Evolutionary conservation across 2,797 vertebrate genomes (phyloP).

Genomic region (Channa striata): DNA sequence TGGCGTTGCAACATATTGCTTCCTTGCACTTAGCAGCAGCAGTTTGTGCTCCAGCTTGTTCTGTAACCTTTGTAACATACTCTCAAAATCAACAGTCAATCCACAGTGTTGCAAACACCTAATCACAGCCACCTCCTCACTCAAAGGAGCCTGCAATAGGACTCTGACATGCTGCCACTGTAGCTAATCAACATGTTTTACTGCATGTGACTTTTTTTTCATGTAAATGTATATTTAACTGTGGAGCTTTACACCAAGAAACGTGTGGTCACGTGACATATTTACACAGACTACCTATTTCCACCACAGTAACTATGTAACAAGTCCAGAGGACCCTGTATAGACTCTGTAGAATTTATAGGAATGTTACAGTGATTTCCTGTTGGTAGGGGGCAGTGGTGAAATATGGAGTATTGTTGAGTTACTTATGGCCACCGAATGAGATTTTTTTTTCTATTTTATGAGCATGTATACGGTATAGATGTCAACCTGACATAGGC

Average conservation of each 20-base stretch:
- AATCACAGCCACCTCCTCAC: slow-evolving; percentile 26
- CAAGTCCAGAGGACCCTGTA: background rate
- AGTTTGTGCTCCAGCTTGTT: slow-evolving; percentile 32
- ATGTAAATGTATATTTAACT: slow-evolving; percentile 3
- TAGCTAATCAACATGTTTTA: background rate
- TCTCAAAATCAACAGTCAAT: slow-evolving; percentile 49
- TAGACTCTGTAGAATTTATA: slow-evolving; percentile 30
- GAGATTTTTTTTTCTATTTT: slow-evolving; percentile 6
- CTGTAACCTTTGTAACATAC: slow-evolving; percentile 56
- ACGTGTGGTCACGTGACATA: background rate
- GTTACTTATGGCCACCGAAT: slow-evolving; percentile 5
- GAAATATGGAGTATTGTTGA: slow-evolving; percentile 53
- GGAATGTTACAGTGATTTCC: slow-evolving; percentile 58
- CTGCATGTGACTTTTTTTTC: slow-evolving; percentile 11
- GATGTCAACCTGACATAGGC: no score
- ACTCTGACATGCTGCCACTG: background rate
- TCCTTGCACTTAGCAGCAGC: slow-evolving; percentile 48
- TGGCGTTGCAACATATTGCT: slow-evolving; percentile 66
- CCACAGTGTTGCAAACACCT: slow-evolving; percentile 28
- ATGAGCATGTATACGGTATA: no score
- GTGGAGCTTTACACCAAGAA: background rate
- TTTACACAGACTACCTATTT: background rate
- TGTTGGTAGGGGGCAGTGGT: slow-evolving; percentile 74
- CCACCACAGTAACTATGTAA: background rate
- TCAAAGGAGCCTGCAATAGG: background rate